Evolutionary conservation across 2,888 invertebrate genomes (phyloP), one percentile per base, ranked within the genome.

Genomic region (Pyrrhosoma nymphula): DNA sequence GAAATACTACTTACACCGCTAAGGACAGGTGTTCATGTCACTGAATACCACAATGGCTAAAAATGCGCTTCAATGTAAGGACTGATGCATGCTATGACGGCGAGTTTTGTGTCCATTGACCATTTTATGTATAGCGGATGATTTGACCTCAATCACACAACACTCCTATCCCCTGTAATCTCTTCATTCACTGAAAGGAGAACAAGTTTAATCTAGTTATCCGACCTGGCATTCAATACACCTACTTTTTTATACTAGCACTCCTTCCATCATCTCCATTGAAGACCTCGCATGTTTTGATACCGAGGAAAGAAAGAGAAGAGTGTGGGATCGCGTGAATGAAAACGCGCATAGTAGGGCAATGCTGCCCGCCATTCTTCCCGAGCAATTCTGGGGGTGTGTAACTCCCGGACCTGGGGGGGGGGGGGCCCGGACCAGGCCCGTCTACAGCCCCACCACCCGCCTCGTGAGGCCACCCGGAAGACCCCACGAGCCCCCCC

Each of bases 181-280:
- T 82, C 82, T 35, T 82, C 82, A 82, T 82, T 82, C 82, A 82
- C n/a, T 18, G 35, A 82, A 30, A 14, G 82, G 82, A 35, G 82
- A 82, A 82, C 82, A 35, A 35, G 82, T 82, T 82, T 82, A 82
- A 82, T 82, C 82, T 82, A 35, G 82, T 82, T 82, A 82, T 82
- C 82, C 35, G 35, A 35, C 82, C 82, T n/a, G 69, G 16, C 18
- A 30, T 82, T 82, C 82, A 35, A 35, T 35, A 35, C 35, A 35
- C 23, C n/a, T 23, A 69, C 82, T 82, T 82, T 60, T 82, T 82
- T 82, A 35, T 35, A n/a, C 35, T 18, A 14, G 82, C 82, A 82
- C 82, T 82, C n/a, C 35, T 82, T 35, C 82, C 82, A 14, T 35
- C 82, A 82, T 35, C 35, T 82, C 82, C 30, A 82, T 82, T 82